Conservation (phyloP, 2,113 vertebrate species). For the Ptyas mucosa region DNA sequence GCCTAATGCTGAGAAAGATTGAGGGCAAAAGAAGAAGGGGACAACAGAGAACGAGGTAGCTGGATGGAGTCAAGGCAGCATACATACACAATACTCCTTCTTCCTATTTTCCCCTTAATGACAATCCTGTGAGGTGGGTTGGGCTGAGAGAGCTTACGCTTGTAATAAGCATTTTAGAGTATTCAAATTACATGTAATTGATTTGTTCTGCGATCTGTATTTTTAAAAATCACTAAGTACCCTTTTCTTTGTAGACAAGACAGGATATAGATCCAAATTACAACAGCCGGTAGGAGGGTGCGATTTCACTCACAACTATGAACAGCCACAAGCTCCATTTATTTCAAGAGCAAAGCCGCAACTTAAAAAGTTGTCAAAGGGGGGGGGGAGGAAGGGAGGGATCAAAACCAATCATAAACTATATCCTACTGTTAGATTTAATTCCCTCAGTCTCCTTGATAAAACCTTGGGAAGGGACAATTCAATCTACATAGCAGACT, state of each 20-base stretch:
- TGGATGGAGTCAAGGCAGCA: background rate
- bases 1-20: no score
- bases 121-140: background rate
- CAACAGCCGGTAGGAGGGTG: background rate
- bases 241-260: background rate
- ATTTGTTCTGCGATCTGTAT: background rate
- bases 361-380: background rate
- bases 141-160: background rate
- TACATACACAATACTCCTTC: background rate
- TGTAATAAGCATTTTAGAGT: background rate
- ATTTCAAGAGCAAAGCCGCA: slow-evolving; percentile 3
- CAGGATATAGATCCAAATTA: background rate
- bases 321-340: background rate
- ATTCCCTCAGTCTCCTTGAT: slow-evolving; percentile 31
- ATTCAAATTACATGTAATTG: background rate
- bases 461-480: slow-evolving; percentile 37
- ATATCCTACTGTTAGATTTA: slow-evolving; percentile 13
- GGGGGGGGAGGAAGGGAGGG: background rate
- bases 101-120: background rate
- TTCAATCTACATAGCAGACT: slow-evolving; percentile 3
- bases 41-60: no score
- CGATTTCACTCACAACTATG: background rate
- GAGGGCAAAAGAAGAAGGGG: no score
- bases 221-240: background rate
- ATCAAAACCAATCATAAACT: slow-evolving; percentile 27